Evolutionary conservation across 1,140 invertebrate genomes (phyloP).

Genomic region (Geopemphigus sp.): DNA sequence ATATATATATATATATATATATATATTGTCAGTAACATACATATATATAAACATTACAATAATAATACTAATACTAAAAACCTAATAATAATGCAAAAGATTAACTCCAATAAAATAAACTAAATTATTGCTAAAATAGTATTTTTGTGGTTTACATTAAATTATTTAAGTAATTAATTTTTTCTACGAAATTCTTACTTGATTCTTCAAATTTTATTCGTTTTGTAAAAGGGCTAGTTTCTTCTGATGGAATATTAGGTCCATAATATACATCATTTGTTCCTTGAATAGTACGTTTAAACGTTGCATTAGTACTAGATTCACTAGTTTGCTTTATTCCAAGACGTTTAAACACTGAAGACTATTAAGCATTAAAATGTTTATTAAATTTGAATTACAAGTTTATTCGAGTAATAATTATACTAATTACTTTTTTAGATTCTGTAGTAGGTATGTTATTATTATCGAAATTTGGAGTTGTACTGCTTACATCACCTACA

Average conservation of each 20-base stretch:
- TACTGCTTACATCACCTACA: conserved; percentile 45
- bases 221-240: conserved; percentile 38
- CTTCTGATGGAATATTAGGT: conserved; percentile 43
- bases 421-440: conserved; percentile 27
- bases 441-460: conserved; percentile 14
- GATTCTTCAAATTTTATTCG: conserved; percentile 37
- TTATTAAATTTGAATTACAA: background rate
- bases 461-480: conserved; percentile 39
- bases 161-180: no score
- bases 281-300: conserved; percentile 28
- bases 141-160: no score
- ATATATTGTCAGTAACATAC: no score
- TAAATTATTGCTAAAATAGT: no score
- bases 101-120: no score
- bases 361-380: conserved; percentile 6
- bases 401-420: background rate
- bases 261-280: background rate
- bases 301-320: background rate
- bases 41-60: no score
- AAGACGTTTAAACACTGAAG: conserved; percentile 39
- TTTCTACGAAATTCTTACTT: background rate
- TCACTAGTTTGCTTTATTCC: conserved; percentile 30
- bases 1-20: no score
- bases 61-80: no score
- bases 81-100: no score